Conservation (phyloP, 2,797 vertebrate species). For the Hafferia zeledoni region DNA sequence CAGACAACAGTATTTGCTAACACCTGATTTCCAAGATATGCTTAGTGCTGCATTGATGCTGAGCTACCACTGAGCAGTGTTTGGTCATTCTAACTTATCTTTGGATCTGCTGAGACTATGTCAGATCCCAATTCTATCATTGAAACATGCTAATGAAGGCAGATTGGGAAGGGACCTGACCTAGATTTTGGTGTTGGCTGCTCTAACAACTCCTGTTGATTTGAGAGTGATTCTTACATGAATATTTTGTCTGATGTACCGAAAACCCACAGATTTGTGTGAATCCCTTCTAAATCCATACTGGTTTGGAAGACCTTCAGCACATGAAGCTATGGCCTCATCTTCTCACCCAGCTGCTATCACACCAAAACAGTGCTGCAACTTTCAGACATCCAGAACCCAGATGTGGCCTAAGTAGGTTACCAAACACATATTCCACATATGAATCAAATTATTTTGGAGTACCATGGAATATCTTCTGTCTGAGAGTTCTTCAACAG, state of each 20-base stretch:
- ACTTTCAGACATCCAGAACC: not conserved
- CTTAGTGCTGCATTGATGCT: not conserved
- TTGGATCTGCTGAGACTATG: not conserved
- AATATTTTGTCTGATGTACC: not conserved
- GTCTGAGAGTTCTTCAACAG: not conserved
- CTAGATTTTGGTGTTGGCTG: not conserved
- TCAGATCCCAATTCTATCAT: not conserved
- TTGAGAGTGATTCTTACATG: not conserved
- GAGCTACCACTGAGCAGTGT: not conserved
- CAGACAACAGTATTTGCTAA: not conserved
- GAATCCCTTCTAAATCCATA: not conserved
- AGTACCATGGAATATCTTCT: not conserved
- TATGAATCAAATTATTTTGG: not conserved
- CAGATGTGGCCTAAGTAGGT: not conserved
- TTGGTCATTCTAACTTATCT: not conserved
- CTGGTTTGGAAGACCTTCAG: not conserved
- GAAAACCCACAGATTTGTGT: not conserved
- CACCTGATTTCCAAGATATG: not conserved
- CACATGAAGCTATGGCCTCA: not conserved
- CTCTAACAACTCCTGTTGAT: not conserved
- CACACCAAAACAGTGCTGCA: not conserved
- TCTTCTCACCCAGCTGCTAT: not conserved
- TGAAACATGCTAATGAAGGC: not conserved
- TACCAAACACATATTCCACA: not conserved
- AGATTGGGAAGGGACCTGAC: not conserved